Evolutionary conservation across 2,888 invertebrate genomes (phyloP).

Genomic region (Trichogramma evanescens): DNA sequence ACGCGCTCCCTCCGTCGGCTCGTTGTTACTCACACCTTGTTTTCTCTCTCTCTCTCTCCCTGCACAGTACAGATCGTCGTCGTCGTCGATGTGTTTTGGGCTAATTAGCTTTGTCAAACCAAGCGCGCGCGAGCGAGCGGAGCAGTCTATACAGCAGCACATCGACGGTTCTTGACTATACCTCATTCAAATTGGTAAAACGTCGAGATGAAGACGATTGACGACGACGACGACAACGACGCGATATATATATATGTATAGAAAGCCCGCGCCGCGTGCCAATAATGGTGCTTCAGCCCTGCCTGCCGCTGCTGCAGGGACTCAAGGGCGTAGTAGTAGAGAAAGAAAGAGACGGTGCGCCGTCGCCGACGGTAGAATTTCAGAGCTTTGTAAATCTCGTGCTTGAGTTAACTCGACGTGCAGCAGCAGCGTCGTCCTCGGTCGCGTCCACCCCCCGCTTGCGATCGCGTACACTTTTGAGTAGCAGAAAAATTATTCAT

Average conservation of each 20-base stretch:
- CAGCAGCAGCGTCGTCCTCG: background rate
- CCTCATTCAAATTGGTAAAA: constrained; percentile 21
- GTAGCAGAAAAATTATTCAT: constrained; percentile 4
- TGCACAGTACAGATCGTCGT: background rate
- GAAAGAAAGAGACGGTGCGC: too few species aligned
- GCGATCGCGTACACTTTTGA: background rate
- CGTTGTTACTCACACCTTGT: too few species aligned
- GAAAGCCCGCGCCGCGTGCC: too few species aligned
- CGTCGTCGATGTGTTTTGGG: constrained; percentile 1
- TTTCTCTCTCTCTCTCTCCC: background rate
- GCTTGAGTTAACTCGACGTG: constrained; percentile 25
- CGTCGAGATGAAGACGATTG: constrained; percentile 26
- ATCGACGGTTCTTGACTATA: constrained; percentile 9
- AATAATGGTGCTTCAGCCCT: too few species aligned
- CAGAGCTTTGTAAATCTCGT: constrained; percentile 27
- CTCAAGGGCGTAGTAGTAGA: too few species aligned
- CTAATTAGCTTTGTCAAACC: constrained; percentile 17
- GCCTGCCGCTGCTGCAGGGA: too few species aligned
- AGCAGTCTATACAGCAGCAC: constrained; percentile 23
- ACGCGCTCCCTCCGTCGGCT: background rate
- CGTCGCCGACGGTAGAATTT: too few species aligned
- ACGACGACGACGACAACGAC: constrained; percentile 26
- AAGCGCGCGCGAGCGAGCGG: constrained; percentile 1
- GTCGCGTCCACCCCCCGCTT: background rate
- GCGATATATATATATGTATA: too few species aligned